Base-by-base conservation (phyloP, 2,888 invertebrate species). In the Dryomyza anilis region DNA sequence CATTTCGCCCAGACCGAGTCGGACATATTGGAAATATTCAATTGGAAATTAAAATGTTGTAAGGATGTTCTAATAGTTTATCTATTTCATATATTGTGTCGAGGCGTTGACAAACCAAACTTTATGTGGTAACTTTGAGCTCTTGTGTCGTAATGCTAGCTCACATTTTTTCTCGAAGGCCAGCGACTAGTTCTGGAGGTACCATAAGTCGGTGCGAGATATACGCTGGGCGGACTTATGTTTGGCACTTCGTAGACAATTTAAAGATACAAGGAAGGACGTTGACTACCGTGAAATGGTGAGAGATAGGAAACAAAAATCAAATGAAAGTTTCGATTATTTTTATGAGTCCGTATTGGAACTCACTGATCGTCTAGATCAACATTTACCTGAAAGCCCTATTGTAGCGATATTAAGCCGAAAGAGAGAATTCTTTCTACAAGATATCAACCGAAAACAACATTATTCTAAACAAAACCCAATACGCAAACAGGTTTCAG, bases 41-140 rank as follows among this genome's bases (percentile, higher is more conserved):
- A 64, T 46, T 67, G 67, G 64, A 57, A 67, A 36, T 16, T 67
- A 5, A 61, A 39, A 39, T 64, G 64, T 57, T 23, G 43, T 19
- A n/a, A n/a, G 67, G 67, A 2, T 50, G 53, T 23, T 16, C 46
- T 2, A 53, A 59, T 7, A 61, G 63, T 5, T 63, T 63, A 25
- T 46, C 59, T 59, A 55, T 50, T 67, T 67, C 21, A 50, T 67
- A 14, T 67, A 67, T 21, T 21, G 67, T 4, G 60, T 67, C 5
- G 55, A 63, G 16, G 58, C 64, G 2, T 23, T 65, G 10, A 64
- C 62, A 1, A 29, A n/a, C 5, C 64, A 67, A 25, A 67, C 67
- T 1, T 21, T 64, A 8, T 25, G 29, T 25, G 63, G 65, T 0
- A 53, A 67, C 46, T 65, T 67, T 57, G 46, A 55, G 1, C 2